A percentile compares a stretch with the other conserved stretches of the same genome.
Evolutionary conservation across 2,888 invertebrate species (phyloP).

Genomic region (Calameuta idolon): DNA sequence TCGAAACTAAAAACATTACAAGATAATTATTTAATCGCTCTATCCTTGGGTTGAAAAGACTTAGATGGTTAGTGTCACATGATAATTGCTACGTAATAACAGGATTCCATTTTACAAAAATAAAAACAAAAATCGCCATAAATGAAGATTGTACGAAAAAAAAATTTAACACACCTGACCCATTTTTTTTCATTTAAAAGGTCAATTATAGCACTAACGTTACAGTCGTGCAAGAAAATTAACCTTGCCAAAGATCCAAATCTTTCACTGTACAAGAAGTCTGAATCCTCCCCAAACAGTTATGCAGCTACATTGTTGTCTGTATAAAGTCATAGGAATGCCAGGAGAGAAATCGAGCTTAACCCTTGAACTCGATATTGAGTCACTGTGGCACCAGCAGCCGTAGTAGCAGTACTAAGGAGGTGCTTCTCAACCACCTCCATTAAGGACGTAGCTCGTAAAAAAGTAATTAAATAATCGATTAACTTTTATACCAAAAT

Average conservation of each 20-base stretch:
- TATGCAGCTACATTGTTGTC: not conserved
- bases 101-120: not conserved
- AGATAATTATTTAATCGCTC: not conserved
- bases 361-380: conserved; percentile 30
- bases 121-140: not conserved
- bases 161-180: not conserved
- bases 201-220: not conserved
- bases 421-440: not conserved
- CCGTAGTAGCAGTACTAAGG: not conserved
- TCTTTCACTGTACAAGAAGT: conserved; percentile 6
- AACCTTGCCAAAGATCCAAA: conserved; percentile 6
- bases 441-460: not conserved
- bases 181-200: not conserved
- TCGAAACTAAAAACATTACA: not conserved
- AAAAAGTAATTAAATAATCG: not conserved
- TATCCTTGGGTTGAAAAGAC: not conserved
- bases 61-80: not conserved
- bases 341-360: conserved; percentile 26
- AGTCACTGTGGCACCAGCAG: not conserved
- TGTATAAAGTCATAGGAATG: conserved; percentile 11
- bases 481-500: not conserved
- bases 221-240: not conserved
- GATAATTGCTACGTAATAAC: not conserved
- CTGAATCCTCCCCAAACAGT: not conserved
- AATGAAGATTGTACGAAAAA: not conserved